Evolutionary conservation across 2,113 vertebrate genomes (phyloP).

Genomic region (Hemicordylus capensis): DNA sequence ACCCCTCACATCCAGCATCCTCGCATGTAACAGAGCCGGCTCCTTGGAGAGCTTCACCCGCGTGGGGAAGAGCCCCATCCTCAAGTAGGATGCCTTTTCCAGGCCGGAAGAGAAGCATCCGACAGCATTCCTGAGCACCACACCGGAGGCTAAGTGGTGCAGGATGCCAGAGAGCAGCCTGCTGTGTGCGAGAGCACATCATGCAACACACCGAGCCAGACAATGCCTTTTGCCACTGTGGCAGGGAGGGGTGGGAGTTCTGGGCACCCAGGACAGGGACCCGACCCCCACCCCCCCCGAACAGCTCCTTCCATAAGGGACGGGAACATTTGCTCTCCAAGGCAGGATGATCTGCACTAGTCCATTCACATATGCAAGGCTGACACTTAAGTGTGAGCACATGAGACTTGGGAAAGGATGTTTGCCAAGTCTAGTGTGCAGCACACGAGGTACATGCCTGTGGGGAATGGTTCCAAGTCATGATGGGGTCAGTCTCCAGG

Average conservation of each 20-base stretch:
- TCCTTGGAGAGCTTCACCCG: conserved; percentile 71
- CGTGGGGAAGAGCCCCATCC: background rate
- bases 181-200: too few relatives aligned
- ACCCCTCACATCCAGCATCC: conserved; percentile 78
- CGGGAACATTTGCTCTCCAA: background rate
- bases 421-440: too few relatives aligned
- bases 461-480: background rate
- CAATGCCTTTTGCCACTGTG: background rate
- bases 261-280: too few relatives aligned
- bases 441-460: too few relatives aligned
- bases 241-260: too few relatives aligned
- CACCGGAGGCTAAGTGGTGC: background rate
- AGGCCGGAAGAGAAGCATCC: background rate
- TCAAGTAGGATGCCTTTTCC: too few relatives aligned
- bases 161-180: too few relatives aligned
- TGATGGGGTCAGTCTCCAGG: too few relatives aligned
- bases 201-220: too few relatives aligned
- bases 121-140: background rate
- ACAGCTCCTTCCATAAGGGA: background rate
- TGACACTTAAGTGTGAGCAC: too few relatives aligned
- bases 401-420: too few relatives aligned
- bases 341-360: background rate
- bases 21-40: conserved; percentile 79
- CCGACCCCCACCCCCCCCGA: too few relatives aligned
- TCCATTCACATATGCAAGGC: background rate